Evolutionary conservation across 2,113 vertebrate species (phyloP), one percentile per base, ranked within the genome.

Genomic region (Macrotus californicus): DNA sequence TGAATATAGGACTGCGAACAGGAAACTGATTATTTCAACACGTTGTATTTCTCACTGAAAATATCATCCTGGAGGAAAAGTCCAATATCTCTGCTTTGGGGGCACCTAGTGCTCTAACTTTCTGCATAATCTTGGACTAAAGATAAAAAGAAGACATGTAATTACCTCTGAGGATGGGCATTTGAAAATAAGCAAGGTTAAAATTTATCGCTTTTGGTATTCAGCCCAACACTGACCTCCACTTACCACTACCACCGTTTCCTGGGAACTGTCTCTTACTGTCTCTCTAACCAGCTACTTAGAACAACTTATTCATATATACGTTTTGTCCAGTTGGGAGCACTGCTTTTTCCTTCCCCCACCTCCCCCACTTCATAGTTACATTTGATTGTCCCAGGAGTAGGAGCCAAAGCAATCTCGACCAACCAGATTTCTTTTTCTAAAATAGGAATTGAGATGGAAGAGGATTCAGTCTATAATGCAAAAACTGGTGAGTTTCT

Each of bases 1-100:
- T 97, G 96, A 97, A 96, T 96, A 97, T 96, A 96, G 97, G 96
- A 97, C 95, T 97, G 97, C 15, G 96, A 97, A 97, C 93, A 97
- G 97, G 96, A 97, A 97, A 94, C 96, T 97, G 97, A 97, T 97
- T 97, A 97, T 97, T 97, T 95, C 97, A 96, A 97, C 96, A 97
- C 93, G 88, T 97, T 96, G 90, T 97, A 96, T 94, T 96, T 97
- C 96, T 97, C 96, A 96, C 96, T 97, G 96, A 96, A 97, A 97
- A 97, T 97, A 97, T 96, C 97, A 97, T 96, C 93, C 87, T 79
- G 84, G 77, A 96, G 89, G 96, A 94, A 96, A 97, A 97, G 96
- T 97, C 96, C 96, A 97, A 97, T 79, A 96, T 96, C 95, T 94
- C 75, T 95, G 89, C 95, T 96, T 96, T 96, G 94, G 89, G 96